Evolutionary conservation across 2,888 invertebrate genomes (phyloP).

Genomic region (Leucophenga maculata): DNA sequence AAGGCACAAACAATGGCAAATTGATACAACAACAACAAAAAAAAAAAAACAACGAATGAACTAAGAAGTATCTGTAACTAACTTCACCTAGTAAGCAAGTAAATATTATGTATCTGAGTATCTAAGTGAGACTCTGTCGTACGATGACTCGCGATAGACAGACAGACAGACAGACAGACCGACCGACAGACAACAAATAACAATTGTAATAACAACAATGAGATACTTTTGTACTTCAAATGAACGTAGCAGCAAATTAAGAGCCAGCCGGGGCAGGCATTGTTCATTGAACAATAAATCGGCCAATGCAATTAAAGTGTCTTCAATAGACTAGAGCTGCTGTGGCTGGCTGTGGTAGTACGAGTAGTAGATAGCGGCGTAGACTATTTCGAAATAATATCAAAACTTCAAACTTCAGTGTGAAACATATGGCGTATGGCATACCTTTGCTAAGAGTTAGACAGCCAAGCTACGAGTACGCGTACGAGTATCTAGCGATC

Average conservation of each 20-base stretch:
- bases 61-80: too few relatives aligned
- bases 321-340: neutral
- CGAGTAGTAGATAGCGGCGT: neutral
- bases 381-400: constrained; percentile 6
- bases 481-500: neutral
- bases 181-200: constrained; percentile 12
- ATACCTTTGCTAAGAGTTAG: neutral
- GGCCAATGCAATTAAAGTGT: constrained; percentile 55
- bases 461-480: neutral
- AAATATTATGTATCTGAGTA: too few relatives aligned
- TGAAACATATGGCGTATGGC: neutral
- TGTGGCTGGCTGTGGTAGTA: neutral
- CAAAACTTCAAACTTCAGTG: constrained; percentile 4
- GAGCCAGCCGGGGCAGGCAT: constrained; percentile 19
- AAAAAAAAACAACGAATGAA: too few relatives aligned
- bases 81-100: too few relatives aligned
- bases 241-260: too few relatives aligned
- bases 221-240: neutral
- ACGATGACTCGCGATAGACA: constrained; percentile 23
- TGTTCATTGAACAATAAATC: constrained; percentile 25
- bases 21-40: too few relatives aligned
- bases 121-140: too few relatives aligned
- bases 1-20: too few relatives aligned
- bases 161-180: too few relatives aligned
- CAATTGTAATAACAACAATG: constrained; percentile 11